Percentiles rank a stretch among this genome's conserved stretches.
These are phyloP conservation scores for Athalia rosae DNA, from an alignment of 2,888 invertebrate species.

Conservation along the genomic window DNA sequence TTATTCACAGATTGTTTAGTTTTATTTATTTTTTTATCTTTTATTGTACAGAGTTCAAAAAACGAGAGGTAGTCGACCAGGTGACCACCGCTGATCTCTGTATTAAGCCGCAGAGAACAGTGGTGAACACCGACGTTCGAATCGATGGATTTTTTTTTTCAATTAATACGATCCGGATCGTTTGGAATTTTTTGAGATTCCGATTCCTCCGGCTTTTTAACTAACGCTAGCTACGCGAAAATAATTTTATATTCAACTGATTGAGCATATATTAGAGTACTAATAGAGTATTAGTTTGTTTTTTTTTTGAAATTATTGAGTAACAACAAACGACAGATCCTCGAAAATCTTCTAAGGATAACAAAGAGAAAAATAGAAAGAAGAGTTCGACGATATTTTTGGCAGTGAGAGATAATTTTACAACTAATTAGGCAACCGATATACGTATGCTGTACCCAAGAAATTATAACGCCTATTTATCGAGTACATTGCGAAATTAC, in stretches of 20 bases:
- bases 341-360: slow-evolving; percentile 20
- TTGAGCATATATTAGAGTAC: slow-evolving; percentile 30
- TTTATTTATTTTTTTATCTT: not conserved
- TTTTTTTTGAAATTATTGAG: slow-evolving; percentile 8
- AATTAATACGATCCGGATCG: too few relatives aligned
- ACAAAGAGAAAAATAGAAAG: slow-evolving; percentile 1
- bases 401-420: slow-evolving; percentile 35
- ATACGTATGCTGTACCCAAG: slow-evolving; percentile 8
- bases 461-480: slow-evolving; percentile 31
- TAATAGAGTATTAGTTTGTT: slow-evolving; percentile 2
- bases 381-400: not conserved
- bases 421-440: slow-evolving; percentile 30
- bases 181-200: too few relatives aligned
- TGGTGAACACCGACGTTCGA: too few relatives aligned
- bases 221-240: not conserved
- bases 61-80: not conserved
- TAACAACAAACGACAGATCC: slow-evolving; percentile 37
- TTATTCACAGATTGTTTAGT: slow-evolving; percentile 20
- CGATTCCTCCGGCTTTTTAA: too few relatives aligned
- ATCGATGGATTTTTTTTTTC: too few relatives aligned
- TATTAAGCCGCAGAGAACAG: too few relatives aligned
- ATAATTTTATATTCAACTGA: slow-evolving; percentile 5
- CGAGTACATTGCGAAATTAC: not conserved
- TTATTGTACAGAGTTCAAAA: slow-evolving; percentile 19
- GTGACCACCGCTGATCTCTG: too few relatives aligned